Conservation (phyloP, 2,888 invertebrate genomes). For the Sthenelais limicola region DNA sequence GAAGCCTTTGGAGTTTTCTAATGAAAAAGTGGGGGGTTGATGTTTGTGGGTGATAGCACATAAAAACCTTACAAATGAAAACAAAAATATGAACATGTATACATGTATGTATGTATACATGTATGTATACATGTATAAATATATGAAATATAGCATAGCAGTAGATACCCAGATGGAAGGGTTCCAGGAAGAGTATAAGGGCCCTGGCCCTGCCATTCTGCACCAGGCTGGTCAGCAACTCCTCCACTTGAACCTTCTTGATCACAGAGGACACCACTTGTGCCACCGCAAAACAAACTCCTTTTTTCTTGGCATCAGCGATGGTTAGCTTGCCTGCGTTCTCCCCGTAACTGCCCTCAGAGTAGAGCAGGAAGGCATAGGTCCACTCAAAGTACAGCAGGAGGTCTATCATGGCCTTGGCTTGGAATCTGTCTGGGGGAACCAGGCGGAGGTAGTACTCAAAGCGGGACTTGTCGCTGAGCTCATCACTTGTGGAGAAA, state of each 20-base stretch:
- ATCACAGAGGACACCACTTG: slow-evolving; percentile 15
- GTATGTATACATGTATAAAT: no score
- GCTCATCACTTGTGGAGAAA: slow-evolving; percentile 59
- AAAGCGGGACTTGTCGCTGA: slow-evolving; percentile 60
- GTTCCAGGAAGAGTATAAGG: slow-evolving; percentile 25
- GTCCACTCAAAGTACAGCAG: slow-evolving; percentile 30
- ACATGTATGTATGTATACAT: no score
- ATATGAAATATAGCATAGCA: no score
- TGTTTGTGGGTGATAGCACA: no score
- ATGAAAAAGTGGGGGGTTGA: no score
- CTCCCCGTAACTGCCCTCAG: slow-evolving; percentile 40
- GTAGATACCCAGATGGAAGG: slow-evolving; percentile 17
- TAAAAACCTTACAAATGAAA: no score
- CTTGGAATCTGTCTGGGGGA: slow-evolving; percentile 59
- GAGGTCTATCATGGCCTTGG: slow-evolving; percentile 35
- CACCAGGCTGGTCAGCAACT: neutral
- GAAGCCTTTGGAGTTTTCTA: no score
- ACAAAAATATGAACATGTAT: no score
- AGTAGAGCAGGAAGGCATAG: slow-evolving; percentile 37
- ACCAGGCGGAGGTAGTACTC: slow-evolving; percentile 61
- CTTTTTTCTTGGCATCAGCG: slow-evolving; percentile 4
- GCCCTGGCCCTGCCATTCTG: slow-evolving; percentile 22
- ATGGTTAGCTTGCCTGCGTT: slow-evolving; percentile 32
- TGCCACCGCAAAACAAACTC: slow-evolving; percentile 28
- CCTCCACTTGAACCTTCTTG: slow-evolving; percentile 2